These are phyloP conservation scores for Phragmatobia fuliginosa DNA, from an alignment of 2,888 invertebrate genomes.

Conservation along the genomic window DNA sequence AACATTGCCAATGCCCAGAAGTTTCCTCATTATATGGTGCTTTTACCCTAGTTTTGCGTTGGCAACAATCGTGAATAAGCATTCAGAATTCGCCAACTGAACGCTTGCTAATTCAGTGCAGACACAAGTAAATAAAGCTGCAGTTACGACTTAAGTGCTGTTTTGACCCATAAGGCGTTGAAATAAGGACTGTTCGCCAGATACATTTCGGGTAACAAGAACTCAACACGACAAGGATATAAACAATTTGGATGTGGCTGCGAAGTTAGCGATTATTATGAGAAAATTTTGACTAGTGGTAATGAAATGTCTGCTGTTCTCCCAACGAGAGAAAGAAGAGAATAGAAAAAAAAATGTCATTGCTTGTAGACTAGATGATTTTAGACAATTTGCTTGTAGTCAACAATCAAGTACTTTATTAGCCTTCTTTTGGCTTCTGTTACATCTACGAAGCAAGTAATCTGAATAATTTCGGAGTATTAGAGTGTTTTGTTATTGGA, in stretches of 20 bases:
- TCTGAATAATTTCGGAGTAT: no score
- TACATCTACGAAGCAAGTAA: no score
- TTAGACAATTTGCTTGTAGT: no score
- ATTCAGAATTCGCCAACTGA: conserved; percentile 51
- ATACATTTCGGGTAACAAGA: conserved; percentile 51
- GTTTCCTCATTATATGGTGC: conserved; percentile 53
- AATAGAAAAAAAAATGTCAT: no score
- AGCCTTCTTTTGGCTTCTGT: no score
- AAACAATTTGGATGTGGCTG: conserved; percentile 54
- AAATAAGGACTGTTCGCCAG: conserved; percentile 42
- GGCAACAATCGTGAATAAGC: conserved; percentile 58
- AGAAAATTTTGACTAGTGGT: neutral
- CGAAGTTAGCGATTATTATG: conserved; percentile 28
- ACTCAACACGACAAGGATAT: conserved; percentile 49
- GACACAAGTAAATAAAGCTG: conserved; percentile 60
- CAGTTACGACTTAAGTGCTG: conserved; percentile 40
- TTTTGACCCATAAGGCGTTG: conserved; percentile 45
- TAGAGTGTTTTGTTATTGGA: no score
- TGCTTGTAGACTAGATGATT: no score
- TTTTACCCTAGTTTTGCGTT: conserved; percentile 47
- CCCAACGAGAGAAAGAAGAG: no score
- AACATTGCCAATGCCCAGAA: conserved; percentile 51
- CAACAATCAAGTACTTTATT: no score
- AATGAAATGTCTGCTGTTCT: no score
- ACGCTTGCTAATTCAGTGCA: conserved; percentile 60